A percentile compares a stretch with the other conserved stretches of the same genome.
Evolutionary conservation across 2,888 invertebrate species (phyloP).

Genomic region (Bombylius discolor): DNA sequence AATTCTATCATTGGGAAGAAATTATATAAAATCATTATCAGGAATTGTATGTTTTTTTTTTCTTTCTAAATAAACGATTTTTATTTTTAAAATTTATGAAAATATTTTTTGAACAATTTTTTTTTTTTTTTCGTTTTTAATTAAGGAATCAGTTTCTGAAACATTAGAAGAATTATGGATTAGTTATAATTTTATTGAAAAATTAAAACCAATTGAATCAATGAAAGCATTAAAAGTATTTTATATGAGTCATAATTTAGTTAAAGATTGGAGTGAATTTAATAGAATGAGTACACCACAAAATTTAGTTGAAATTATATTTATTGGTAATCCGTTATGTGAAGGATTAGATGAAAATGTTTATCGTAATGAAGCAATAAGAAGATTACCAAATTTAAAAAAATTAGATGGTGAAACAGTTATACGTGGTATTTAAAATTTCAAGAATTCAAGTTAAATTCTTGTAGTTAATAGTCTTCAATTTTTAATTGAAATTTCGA

Average conservation of each 20-base stretch:
- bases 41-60: too few relatives aligned
- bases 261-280: slow-evolving; percentile 86
- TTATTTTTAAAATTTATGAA: neutral
- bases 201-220: slow-evolving; percentile 72
- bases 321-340: slow-evolving; percentile 66
- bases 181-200: slow-evolving; percentile 86
- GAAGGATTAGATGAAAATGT: slow-evolving; percentile 57
- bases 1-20: slow-evolving; percentile 74
- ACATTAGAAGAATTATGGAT: slow-evolving; percentile 88
- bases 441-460: too few relatives aligned
- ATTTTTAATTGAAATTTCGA: too few relatives aligned
- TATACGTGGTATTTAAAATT: slow-evolving; percentile 36
- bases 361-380: slow-evolving; percentile 58
- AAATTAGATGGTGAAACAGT: slow-evolving; percentile 73
- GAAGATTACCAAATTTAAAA: slow-evolving; percentile 59
- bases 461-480: too few relatives aligned
- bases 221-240: slow-evolving; percentile 70
- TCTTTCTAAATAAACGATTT: neutral
- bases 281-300: slow-evolving; percentile 62
- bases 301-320: slow-evolving; percentile 62
- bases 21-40: slow-evolving; percentile 78
- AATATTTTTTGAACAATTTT: slow-evolving; percentile 1
- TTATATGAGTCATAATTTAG: slow-evolving; percentile 69
- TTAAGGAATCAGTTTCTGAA: slow-evolving; percentile 68
- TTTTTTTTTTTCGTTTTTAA: neutral